phyloP scores from a whole-genome alignment of 2,113 vertebrate genomes.

The Tretioscincus oriximinensis region DNA sequence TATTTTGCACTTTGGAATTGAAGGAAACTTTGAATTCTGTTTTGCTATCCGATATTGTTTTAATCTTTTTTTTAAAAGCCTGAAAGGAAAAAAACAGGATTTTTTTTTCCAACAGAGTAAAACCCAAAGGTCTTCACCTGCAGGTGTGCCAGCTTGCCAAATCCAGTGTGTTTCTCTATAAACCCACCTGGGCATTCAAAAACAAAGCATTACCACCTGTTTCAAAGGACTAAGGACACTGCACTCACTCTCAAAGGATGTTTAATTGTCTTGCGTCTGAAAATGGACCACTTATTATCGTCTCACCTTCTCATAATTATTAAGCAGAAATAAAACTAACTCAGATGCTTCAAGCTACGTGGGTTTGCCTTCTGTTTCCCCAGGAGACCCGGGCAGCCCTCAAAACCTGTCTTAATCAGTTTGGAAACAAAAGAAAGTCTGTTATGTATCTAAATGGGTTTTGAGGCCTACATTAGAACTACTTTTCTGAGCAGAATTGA shows the following conservation, averaged over 20 bases:
- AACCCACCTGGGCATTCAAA: background rate
- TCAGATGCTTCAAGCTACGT: background rate
- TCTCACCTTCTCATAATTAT: background rate
- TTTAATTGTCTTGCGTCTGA: conserved; percentile 16
- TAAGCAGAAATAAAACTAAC: background rate
- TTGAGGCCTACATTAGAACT: background rate
- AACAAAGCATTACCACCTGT: conserved; percentile 22
- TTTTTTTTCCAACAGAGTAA: conserved; percentile 7
- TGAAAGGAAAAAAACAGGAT: background rate
- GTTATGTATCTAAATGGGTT: background rate
- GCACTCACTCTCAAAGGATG: conserved; percentile 4
- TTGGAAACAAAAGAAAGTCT: background rate
- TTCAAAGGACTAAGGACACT: background rate
- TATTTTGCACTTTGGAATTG: background rate
- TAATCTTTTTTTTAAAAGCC: background rate
- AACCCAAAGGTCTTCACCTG: conserved; percentile 15
- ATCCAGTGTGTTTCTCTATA: background rate
- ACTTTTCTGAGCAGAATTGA: background rate
- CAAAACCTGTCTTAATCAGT: background rate
- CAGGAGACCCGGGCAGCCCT: background rate
- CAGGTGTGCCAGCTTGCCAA: background rate
- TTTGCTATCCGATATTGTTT: background rate
- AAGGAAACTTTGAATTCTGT: background rate
- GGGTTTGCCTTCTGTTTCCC: background rate
- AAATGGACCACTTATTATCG: conserved; percentile 17